A percentile compares a stretch with the other conserved stretches of the same genome.
These are phyloP conservation scores for Drosophila ohnishii DNA, from an alignment of 1,140 invertebrate species.

Conservation along the genomic window DNA sequence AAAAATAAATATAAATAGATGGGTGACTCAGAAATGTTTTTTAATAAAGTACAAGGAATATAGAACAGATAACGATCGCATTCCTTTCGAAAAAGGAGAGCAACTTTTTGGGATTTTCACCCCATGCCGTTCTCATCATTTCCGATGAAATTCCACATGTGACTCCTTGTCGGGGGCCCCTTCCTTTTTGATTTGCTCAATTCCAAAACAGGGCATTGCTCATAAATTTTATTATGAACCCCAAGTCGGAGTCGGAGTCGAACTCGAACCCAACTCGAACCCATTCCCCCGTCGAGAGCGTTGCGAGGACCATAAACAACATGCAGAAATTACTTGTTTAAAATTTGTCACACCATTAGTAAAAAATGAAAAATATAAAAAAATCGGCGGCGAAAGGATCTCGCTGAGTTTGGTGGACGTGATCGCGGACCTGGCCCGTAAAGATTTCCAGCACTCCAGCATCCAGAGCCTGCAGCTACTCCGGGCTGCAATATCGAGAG, in stretches of 20 bases:
- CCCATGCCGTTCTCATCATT: constrained; percentile 20
- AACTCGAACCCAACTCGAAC: constrained; percentile 32
- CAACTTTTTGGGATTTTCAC: constrained; percentile 34
- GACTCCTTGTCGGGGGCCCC: constrained; percentile 10
- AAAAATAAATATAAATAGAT: not conserved
- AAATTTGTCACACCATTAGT: constrained; percentile 82
- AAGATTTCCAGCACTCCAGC: constrained; percentile 18
- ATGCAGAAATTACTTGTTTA: constrained; percentile 82
- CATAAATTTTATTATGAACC: constrained; percentile 81
- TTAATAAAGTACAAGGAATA: not conserved
- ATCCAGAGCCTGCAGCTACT: constrained; percentile 14
- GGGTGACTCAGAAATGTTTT: not conserved
- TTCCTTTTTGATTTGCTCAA: constrained; percentile 39
- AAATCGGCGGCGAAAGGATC: constrained; percentile 76
- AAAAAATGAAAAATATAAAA: constrained; percentile 51
- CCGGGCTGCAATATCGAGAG: constrained; percentile 19
- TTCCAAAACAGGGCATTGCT: constrained; percentile 65
- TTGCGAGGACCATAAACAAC: constrained; percentile 79
- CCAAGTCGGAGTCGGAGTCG: constrained; percentile 10
- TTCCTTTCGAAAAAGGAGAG: constrained; percentile 37
- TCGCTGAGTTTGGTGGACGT: constrained; percentile 56
- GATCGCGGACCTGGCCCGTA: constrained; percentile 24
- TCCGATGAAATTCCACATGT: constrained; percentile 42
- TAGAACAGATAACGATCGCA: constrained; percentile 17
- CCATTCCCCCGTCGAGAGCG: constrained; percentile 66